A percentile compares a stretch with the other conserved stretches of the same genome.
Conservation (phyloP, 1,140 invertebrate genomes). For the Euglossa dilemma region DNA sequence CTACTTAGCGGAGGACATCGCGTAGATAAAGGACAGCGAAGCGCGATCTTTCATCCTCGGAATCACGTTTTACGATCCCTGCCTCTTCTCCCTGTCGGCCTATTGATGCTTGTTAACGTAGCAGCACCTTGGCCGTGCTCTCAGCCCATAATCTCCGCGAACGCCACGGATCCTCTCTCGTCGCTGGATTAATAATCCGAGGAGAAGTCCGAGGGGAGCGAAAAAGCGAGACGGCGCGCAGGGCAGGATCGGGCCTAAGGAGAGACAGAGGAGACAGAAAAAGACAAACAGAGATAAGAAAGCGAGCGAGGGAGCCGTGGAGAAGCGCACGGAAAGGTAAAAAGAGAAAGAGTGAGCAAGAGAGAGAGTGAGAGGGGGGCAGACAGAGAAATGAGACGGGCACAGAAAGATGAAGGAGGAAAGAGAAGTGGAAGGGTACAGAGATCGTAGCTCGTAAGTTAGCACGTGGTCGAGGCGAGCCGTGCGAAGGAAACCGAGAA, state of each 20-base stretch:
- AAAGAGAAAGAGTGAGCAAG: constrained; percentile 17
- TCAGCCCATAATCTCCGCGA: constrained; percentile 63
- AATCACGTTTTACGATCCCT: constrained; percentile 39
- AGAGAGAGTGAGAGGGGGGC: background rate
- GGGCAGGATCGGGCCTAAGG: constrained; percentile 48
- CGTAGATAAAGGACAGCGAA: constrained; percentile 21
- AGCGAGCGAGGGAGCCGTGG: background rate
- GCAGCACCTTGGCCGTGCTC: constrained; percentile 64
- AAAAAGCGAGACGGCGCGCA: constrained; percentile 61
- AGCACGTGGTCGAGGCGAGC: constrained; percentile 78
- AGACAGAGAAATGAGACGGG: constrained; percentile 15
- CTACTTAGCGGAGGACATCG: background rate
- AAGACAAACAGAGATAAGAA: constrained; percentile 35
- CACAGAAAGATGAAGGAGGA: constrained; percentile 60
- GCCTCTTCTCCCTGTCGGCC: constrained; percentile 18
- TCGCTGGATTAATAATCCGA: constrained; percentile 71
- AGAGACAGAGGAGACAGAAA: constrained; percentile 39
- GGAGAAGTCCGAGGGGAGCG: constrained; percentile 55
- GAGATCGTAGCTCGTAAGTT: constrained; percentile 79
- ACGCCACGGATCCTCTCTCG: constrained; percentile 61
- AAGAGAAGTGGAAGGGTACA: constrained; percentile 68
- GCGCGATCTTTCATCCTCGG: constrained; percentile 47
- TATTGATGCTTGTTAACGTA: constrained; percentile 67
- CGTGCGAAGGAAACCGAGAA: constrained; percentile 74
- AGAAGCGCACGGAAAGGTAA: background rate